Evolutionary conservation across 2,797 vertebrate genomes (phyloP), one percentile per base, ranked within the genome.

Genomic region (Xyrichtys novacula): DNA sequence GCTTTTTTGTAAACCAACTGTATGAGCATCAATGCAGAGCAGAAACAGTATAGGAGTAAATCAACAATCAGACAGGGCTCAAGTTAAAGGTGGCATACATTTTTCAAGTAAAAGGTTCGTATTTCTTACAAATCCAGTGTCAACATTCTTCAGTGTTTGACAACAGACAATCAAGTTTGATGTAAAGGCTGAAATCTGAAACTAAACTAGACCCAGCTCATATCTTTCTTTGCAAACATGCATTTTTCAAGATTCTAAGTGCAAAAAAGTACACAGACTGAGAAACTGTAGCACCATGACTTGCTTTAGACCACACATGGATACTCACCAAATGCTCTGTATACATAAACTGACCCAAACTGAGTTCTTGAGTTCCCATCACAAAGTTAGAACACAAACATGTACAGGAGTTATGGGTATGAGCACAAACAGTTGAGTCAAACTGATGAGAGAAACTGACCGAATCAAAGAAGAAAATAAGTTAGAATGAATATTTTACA

Each of bases 241-340:
- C 44, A 15, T 64, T 65, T 68, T 20, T 43, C 52, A 49, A 23
- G 25, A 39, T 31, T 56, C 63, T 10, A 44, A 68, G 63, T 64
- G 74, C 68, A 77, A 83, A 59, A 68, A 12, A 52, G 20, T 16
- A 23, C 60, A 7, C 43, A n/a, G 55, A 64, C 15, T 54, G 20
- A 70, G 32, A 42, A 31, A 39, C 19, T 39, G 58, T 72, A 80
- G 82, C 82, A 86, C 83, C 74, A 36, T 84, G 31, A 17, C 71
- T 66, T 57, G n/a, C 49, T 77, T 75, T 65, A 58, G 28, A 65
- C n/a, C 49, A 71, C 15, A n/a, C 16, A 28, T 17, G 28, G 16
- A 26, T 38, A 26, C 62, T 50, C 25, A 66, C 52, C 52, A 39
- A 40, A 61, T 29, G 36, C 5, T 23, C 11, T 28, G 29, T 55